Evolutionary conservation across 2,888 invertebrate species (phyloP).

Genomic region (Strigamia crassipes): DNA sequence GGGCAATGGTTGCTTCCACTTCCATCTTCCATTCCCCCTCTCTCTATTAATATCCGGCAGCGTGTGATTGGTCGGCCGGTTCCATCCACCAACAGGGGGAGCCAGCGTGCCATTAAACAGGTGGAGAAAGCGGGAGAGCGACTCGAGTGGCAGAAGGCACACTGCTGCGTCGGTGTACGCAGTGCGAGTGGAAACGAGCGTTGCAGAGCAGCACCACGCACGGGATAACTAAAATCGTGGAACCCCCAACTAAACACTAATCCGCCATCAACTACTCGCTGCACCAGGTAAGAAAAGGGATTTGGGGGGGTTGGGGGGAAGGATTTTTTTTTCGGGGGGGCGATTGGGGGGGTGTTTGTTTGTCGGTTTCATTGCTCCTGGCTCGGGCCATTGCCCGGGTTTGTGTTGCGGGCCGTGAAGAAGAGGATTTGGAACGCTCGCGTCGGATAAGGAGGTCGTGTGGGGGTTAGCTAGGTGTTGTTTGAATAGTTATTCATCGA

Average conservation of each 20-base stretch:
- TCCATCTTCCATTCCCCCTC: background rate
- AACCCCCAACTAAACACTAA: too few species aligned
- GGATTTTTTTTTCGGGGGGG: too few species aligned
- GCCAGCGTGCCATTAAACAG: background rate
- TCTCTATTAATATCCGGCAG: slow-evolving; percentile 36
- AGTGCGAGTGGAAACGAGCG: background rate
- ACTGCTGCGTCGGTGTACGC: slow-evolving; percentile 8
- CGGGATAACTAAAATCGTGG: background rate
- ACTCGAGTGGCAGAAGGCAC: slow-evolving; percentile 2
- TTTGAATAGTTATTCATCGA: slow-evolving; percentile 1
- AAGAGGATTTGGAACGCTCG: background rate
- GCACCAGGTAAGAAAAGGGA: background rate
- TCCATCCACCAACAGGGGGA: slow-evolving; percentile 19
- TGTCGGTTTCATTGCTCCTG: background rate
- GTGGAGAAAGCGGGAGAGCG: background rate
- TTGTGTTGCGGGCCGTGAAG: slow-evolving; percentile 9
- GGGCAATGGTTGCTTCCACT: background rate
- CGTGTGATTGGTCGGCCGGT: slow-evolving; percentile 33
- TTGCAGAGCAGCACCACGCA: background rate
- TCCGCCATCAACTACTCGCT: too few species aligned
- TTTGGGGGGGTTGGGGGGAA: too few species aligned
- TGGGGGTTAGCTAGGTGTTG: background rate
- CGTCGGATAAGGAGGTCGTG: background rate
- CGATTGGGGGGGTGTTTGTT: background rate
- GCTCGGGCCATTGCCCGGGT: slow-evolving; percentile 19